Base-by-base conservation (phyloP, 1,140 invertebrate genomes). In the Drosophila miranda region DNA sequence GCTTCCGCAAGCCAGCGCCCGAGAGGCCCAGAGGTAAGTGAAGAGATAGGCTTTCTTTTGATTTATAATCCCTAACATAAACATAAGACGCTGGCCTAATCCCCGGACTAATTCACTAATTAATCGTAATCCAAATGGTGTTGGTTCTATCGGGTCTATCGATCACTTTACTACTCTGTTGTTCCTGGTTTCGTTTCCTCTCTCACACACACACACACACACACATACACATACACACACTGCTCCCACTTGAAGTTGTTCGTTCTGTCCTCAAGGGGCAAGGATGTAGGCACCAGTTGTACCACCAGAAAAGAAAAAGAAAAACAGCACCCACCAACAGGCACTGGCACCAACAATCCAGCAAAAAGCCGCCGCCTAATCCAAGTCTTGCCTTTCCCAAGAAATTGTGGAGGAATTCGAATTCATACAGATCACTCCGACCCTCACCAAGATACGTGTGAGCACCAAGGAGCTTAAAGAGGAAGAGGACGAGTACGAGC, bases 1-100 rank as follows among this genome's bases (percentile, higher is more conserved):
- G 97, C 46, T 93, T 98, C 75, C 93, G 97, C 21, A 98, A 98
- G 91, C 94, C 95, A 42, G 96, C 96, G 13, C 98, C 97, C 4
- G 95, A 97, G 90, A 94, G 94, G 90, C 95, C 95, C 8, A 96
- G 95, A 94, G 95, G 96, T 97, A 5, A 26, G 4, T 26, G 5
- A 23, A 23, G 4, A 26, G 4, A 26, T 0, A 26, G 23, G 6
- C 0, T n/a, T 4, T 0, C 2, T 5, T n/a, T 8, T 9, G 11
- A 2, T 68, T 42, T 28, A 21, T 56, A 52, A 48, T 41, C 46
- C 8, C 52, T 64, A 64, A 73, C 69, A 16, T 62, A 50, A 41
- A 13, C 2, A 41, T 74, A 69, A 69, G 66, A 48, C 38, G 66
- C 63, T 69, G 66, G 70, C 70, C 70, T 50, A 61, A 34, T 61